Conservation (phyloP, 2,797 vertebrate species). For the Poecilia picta region DNA sequence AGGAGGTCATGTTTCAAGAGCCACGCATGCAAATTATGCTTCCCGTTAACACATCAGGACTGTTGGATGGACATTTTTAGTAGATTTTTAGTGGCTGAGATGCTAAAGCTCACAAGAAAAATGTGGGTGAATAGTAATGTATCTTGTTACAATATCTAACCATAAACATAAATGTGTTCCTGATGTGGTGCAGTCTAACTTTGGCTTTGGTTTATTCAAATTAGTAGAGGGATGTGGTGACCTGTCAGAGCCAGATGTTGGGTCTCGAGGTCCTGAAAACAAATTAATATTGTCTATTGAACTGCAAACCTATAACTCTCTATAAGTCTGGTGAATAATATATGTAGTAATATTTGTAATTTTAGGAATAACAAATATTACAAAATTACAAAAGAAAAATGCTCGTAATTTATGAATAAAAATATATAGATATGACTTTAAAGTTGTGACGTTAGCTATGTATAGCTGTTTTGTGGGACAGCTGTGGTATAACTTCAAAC, state of each 20-base stretch:
- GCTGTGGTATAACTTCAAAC: background rate
- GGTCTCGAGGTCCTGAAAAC: background rate
- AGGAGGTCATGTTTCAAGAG: too few relatives aligned
- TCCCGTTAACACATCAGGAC: background rate
- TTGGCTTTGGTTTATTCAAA: background rate
- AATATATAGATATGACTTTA: background rate
- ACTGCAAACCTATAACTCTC: conserved; percentile 8
- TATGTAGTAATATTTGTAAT: too few relatives aligned
- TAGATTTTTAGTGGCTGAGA: background rate
- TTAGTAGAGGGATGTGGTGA: background rate
- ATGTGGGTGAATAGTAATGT: background rate
- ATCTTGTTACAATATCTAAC: background rate
- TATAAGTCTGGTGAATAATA: background rate
- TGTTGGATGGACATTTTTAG: background rate
- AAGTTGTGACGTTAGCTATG: background rate
- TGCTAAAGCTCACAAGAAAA: background rate
- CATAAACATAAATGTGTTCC: background rate
- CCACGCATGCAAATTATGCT: background rate
- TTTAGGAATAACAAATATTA: background rate
- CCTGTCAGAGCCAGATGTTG: background rate
- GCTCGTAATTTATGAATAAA: background rate
- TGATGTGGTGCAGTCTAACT: background rate
- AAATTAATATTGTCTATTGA: background rate
- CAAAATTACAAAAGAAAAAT: background rate
- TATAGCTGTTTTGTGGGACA: background rate